A percentile compares a stretch with the other conserved stretches of the same genome.
Conservation (phyloP, 2,113 vertebrate species). For the Phyllostomus hastatus region DNA sequence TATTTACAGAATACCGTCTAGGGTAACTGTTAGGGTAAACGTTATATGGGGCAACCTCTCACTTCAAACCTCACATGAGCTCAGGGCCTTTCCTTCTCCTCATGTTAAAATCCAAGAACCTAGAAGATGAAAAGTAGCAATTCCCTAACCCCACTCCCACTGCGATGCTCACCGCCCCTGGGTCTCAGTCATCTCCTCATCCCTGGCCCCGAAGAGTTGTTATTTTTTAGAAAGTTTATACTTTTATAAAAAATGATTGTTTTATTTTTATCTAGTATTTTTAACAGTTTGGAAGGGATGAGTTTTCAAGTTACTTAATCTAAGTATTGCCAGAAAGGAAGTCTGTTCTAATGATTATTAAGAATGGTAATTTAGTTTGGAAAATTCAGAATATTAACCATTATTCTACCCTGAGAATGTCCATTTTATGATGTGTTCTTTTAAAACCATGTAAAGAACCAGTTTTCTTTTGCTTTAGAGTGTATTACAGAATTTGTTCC, state of each 20-base stretch:
- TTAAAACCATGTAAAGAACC: not conserved
- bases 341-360: not conserved
- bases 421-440: not conserved
- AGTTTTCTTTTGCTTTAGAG: not conserved
- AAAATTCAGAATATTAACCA: not conserved
- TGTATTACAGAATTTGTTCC: not conserved
- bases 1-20: not conserved
- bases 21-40: not conserved
- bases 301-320: not conserved
- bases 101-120: not conserved
- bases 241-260: not conserved
- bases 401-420: slow-evolving; percentile 4
- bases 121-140: not conserved
- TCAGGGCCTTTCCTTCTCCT: not conserved
- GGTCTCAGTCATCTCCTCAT: not conserved
- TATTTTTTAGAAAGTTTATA: not conserved
- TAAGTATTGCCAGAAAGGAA: not conserved
- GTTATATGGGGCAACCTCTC: not conserved
- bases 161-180: not conserved
- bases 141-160: not conserved
- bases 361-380: not conserved
- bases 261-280: not conserved
- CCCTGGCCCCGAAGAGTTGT: not conserved
- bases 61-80: not conserved
- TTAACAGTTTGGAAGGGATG: not conserved